Evolutionary conservation across 2,888 invertebrate species (phyloP).

Genomic region (Nephrocerus scutellatus): DNA sequence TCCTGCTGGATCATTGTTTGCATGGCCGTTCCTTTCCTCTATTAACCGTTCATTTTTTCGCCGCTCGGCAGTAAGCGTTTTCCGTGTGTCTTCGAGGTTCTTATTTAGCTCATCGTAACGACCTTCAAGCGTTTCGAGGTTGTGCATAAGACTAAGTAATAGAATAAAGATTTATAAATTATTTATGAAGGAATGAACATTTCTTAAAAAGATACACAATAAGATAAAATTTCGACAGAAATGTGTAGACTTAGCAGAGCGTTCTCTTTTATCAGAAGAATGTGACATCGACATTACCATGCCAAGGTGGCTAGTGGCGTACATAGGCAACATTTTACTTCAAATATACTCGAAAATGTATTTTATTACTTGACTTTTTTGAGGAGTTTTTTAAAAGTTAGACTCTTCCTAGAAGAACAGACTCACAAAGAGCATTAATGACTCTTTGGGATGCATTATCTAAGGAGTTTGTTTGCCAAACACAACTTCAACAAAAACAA

Average conservation of each 20-base stretch:
- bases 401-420: too few species aligned
- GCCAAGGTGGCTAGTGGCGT: too few species aligned
- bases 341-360: too few species aligned
- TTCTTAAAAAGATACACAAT: neutral
- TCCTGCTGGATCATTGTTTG: constrained; percentile 18
- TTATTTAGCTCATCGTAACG: constrained; percentile 78
- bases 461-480: too few species aligned
- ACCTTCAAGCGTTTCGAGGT: constrained; percentile 71
- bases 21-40: constrained; percentile 34
- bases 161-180: neutral
- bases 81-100: constrained; percentile 67
- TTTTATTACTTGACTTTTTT: too few species aligned
- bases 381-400: too few species aligned
- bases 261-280: too few species aligned
- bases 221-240: neutral
- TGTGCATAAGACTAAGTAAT: constrained; percentile 58
- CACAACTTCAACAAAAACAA: neutral
- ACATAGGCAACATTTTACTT: too few species aligned
- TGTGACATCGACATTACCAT: too few species aligned
- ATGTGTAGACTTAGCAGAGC: too few species aligned
- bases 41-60: constrained; percentile 51
- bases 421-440: too few species aligned
- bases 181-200: neutral
- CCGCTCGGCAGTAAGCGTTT: constrained; percentile 55
- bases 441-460: too few species aligned